Base-by-base conservation (phyloP, 2,113 vertebrate species). In the Solea solea region DNA sequence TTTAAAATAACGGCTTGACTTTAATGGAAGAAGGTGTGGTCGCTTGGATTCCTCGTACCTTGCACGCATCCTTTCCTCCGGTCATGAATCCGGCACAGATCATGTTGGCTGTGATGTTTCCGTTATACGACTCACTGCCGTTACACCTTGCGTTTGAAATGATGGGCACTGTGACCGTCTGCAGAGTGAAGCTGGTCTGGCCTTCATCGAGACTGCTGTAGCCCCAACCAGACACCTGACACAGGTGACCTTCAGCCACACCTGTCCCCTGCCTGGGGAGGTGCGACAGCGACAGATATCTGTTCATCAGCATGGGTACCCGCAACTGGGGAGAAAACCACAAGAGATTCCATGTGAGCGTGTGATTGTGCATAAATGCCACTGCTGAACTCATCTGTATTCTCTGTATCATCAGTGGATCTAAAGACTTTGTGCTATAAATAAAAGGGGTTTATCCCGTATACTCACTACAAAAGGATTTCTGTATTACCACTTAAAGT, bases 211-310 rank as follows among this genome's bases (percentile, higher is more conserved):
- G 63, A 51, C 67, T 81, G 60, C 84, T 90, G 82, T 83, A 91
- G 25, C 94, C 93, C 95, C 94, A 95, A 12, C 94, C 94, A 0
- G 93, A 95, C 57, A 95, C 93, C 74, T 78, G 90, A 78, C 94
- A 95, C 79, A 90, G 21, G 3, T 75, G 78, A 16, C 92, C 94
- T n/a, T 93, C 89, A 2, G 59, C 39, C 50, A 92, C 57, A 0
- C 81, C 78, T 2, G 90, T 78, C 13, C 86, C 91, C 65, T 91
- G 92, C 12, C 77, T 88, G 13, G 93, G 94, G 12, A 95, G 90
- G 1, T 89, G 86, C 11, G 91, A 93, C 58, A 94, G 78, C 0
- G 93, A 90, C 63, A 94, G 90, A 0, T 85, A 93, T 54, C 65
- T 84, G 84, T 91, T 94, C 79, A 93, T 88, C 12, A 81, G 67